These are phyloP conservation scores for Temnothorax rugatulus DNA, from an alignment of 2,888 invertebrate species.

Conservation along the genomic window DNA sequence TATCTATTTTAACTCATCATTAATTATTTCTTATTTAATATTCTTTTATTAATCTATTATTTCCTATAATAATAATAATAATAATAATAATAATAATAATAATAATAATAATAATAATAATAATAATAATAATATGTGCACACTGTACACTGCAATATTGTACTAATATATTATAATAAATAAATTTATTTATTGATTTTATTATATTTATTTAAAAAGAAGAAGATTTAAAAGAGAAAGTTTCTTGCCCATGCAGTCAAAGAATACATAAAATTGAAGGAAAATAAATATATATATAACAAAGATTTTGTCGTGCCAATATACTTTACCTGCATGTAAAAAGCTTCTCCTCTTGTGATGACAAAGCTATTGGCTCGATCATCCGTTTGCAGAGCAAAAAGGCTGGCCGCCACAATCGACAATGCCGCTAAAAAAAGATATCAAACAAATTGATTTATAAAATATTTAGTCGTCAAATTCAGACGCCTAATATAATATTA, in stretches of 20 bases:
- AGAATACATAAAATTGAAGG: not conserved
- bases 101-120: too few species aligned
- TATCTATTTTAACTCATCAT: not conserved
- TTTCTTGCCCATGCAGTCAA: not conserved
- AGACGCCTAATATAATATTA: not conserved
- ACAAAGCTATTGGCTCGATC: slow-evolving; percentile 91
- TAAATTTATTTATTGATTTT: not conserved
- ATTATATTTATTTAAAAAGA: too few species aligned
- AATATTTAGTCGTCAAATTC: not conserved
- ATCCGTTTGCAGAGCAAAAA: slow-evolving; percentile 95
- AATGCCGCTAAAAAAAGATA: slow-evolving; percentile 90
- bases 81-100: too few species aligned
- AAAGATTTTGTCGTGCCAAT: not conserved
- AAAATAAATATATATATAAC: not conserved
- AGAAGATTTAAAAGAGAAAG: not conserved
- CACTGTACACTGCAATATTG: not conserved
- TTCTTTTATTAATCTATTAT: not conserved
- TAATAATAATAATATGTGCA: not conserved
- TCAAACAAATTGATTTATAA: slow-evolving; percentile 29
- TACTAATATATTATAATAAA: not conserved
- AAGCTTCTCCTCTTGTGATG: slow-evolving; percentile 93
- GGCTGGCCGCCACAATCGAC: slow-evolving; percentile 93
- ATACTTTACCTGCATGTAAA: slow-evolving; percentile 93
- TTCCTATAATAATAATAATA: not conserved
- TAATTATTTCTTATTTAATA: not conserved